Base-by-base conservation (phyloP, 2,888 invertebrate genomes). In the Apamea epomidion region DNA sequence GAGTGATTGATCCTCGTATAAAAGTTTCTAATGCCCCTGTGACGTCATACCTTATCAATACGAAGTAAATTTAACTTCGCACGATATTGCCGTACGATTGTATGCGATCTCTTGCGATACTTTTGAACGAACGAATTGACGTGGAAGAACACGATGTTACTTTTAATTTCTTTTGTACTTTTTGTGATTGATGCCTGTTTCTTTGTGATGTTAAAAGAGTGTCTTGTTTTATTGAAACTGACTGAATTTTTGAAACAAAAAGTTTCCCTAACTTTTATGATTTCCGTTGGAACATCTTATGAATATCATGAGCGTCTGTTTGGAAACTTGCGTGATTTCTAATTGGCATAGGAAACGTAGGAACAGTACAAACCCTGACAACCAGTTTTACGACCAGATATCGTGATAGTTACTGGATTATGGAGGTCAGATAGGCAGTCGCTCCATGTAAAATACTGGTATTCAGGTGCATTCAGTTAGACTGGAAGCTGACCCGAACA, bases 1-100 rank as follows among this genome's bases (percentile, higher is more conserved):
- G 85, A 58, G 91, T 93, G 94, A 94, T 95, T 94, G 94, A 95
- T 94, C 93, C 91, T 92, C 88, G 90, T 90, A 91, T 91, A 90
- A 91, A 91, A 94, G 90, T 93, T 93, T 80, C 84, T 76, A 90
- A 89, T 90, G 86, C 84, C 82, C 89, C 87, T 86, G 88, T 89
- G 89, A 87, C 89, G 90, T 89, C 86, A 82, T 76, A 74, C 82
- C 85, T 89, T 87, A 90, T 88, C 90, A 89, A 87, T 87, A 77
- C 83, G 82, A 81, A 87, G 71, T 69, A 78, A 90, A 89, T 90
- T 88, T 88, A 90, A 90, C 90, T 89, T 90, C 45, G 79, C 12
- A 82, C 76, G 72, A 72, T 68, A 82, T 87, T 80, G 60, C 69
- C 62, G 51, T 65, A 64, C 78, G 84, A 80, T 70, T 78, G 14